Base-by-base conservation (phyloP, 1,140 invertebrate species). In the Papilio dardanus region DNA sequence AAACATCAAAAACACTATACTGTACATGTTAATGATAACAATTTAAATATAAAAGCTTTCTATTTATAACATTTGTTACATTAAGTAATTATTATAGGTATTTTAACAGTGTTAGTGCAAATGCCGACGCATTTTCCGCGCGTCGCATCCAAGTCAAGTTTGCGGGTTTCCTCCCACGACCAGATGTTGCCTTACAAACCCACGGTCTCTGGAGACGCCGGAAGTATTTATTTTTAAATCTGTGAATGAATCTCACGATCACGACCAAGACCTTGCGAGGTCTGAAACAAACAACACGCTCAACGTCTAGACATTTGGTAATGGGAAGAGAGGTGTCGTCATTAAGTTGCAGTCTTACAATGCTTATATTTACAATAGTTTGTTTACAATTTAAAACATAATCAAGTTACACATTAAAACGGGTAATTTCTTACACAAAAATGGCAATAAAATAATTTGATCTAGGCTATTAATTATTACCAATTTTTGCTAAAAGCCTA, bases 201-300 rank as follows among this genome's bases (percentile, higher is more conserved):
- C 65, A 75, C 76, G 31, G 58, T 46, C 66, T 83, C 78, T 81
- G 80, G 79, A 83, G 79, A 79, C 79, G 77, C 16, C 42, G 28
- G 79, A 78, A 85, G 42, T 62, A 71, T 78, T 83, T 86, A 87
- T 89, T 88, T 88, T 87, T 87, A 88, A 84, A 81, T 77, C 73
- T 75, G 79, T 86, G 88, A 88, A 88, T 85, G 86, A 79, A 82
- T 69, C 73, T 76, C 66, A 62, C 74, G 42, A 46, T 74, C 66
- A 62, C 80, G 87, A 84, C 88, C 87, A 81, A 90, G 88, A 88
- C 88, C 88, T 90, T 86, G 83, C 79, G 69, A 83, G 79, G 78
- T 79, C 77, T 74, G 76, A 87, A 65, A 80, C 83, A 81, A 81
- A 82, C 83, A 80, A 78, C 54, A 81, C 74, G 71, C 62, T 62